phyloP scores from a whole-genome alignment of 2,113 vertebrate species.

The Phaetusa simplex region DNA sequence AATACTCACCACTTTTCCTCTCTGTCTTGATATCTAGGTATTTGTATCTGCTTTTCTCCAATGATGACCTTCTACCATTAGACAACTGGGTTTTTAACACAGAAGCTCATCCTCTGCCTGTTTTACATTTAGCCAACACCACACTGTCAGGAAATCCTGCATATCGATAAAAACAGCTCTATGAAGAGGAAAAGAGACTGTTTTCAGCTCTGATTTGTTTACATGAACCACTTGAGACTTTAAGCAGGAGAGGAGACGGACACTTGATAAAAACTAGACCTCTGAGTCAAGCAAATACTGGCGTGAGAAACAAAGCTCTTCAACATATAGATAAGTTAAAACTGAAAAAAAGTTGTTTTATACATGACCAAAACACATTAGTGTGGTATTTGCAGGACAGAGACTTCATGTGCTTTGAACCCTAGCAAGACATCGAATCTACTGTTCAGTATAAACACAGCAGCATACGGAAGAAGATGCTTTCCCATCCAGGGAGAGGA shows the following conservation, averaged over 20 bases:
- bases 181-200: conserved; percentile 63
- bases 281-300: conserved; percentile 8
- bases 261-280: conserved; percentile 55
- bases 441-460: neutral
- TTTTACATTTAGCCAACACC: conserved; percentile 92
- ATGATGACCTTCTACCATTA: conserved; percentile 93
- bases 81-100: conserved; percentile 99
- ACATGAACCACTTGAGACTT: conserved; percentile 79
- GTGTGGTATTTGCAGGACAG: conserved; percentile 50
- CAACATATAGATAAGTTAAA: conserved; percentile 68
- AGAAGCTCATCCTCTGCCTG: conserved; percentile 94
- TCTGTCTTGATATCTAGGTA: conserved; percentile 78
- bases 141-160: conserved; percentile 91
- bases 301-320: conserved; percentile 61
- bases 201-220: conserved; percentile 79
- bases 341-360: conserved; percentile 75
- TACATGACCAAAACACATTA: conserved; percentile 77
- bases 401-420: conserved; percentile 57
- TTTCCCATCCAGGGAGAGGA: conserved; percentile 33
- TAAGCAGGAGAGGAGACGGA: conserved; percentile 62
- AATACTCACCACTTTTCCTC: neutral
- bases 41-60: conserved; percentile 96
- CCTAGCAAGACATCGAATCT: conserved; percentile 27
- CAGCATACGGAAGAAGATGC: neutral
- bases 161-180: conserved; percentile 80